phyloP scores from a whole-genome alignment of 2,113 vertebrate genomes.

The Mustela lutreola region DNA sequence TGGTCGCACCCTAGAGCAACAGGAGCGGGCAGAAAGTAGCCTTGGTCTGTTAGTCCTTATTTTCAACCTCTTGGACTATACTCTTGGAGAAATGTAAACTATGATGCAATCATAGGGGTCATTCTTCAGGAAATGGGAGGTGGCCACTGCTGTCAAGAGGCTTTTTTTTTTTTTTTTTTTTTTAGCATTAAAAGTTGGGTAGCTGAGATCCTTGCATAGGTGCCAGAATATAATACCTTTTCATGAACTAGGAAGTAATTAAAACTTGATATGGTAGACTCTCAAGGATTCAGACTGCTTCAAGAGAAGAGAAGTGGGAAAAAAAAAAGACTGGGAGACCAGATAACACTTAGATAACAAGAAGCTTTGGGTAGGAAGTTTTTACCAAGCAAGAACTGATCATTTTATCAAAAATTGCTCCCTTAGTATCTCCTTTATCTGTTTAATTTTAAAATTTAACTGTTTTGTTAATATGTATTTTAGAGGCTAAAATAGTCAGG shows the following conservation, averaged over 20 bases:
- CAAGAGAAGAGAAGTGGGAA: neutral
- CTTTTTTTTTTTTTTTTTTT: neutral
- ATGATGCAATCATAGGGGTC: neutral
- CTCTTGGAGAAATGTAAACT: neutral
- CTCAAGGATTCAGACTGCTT: neutral
- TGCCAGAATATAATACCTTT: conserved; percentile 10
- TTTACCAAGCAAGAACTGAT: neutral
- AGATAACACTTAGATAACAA: neutral
- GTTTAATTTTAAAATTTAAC: neutral
- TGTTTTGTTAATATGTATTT: neutral
- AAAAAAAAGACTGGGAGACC: neutral
- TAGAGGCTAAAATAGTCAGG: neutral
- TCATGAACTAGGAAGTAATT: conserved; percentile 48
- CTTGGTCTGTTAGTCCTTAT: neutral
- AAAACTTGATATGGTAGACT: conserved; percentile 65
- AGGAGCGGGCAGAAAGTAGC: neutral
- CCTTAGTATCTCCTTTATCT: neutral
- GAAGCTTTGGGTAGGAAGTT: neutral
- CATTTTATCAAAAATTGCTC: conserved; percentile 23
- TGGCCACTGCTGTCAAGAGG: neutral
- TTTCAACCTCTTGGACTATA: conserved; percentile 39
- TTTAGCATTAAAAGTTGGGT: neutral
- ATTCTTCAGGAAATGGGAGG: neutral
- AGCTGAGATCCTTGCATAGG: neutral
- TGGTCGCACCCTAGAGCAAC: neutral